Evolutionary conservation across 2,888 invertebrate genomes (phyloP), one percentile per base, ranked within the genome.

Genomic region (Drosophila paranaensis): DNA sequence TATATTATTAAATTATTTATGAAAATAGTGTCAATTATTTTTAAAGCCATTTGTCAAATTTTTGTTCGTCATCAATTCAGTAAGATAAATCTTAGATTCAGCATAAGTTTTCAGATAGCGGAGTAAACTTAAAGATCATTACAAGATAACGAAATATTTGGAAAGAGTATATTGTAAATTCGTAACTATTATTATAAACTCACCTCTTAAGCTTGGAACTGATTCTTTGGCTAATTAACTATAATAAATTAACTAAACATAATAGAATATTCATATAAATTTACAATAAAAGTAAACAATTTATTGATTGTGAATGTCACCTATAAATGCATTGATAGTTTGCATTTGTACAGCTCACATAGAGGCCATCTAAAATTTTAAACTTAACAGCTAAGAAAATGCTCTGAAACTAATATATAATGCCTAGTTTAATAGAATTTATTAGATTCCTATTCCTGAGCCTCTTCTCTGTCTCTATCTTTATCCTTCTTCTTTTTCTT

Each of bases 401-500:
- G 60, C 62, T 62, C 70, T 68, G 67, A 72, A 76, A 85, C 39
- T 64, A 46, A 50, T 67, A 48, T 70, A 71, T 85, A 85, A 54
- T 30, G 45, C 62, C 79, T 88, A 71, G 77, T 53, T 48, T 57
- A 51, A 53, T 30, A 58, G 46, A 64, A 76, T 64, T 61, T 65
- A 63, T 43, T 27, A 55, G 86, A 85, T 82, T 91, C 90, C 55
- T 87, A 85, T 81, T 91, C 90, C 73, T 91, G 81, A 61, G 93
- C 94, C 46, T 93, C 94, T 66, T 93, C 94, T 60, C 78, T 70
- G 33, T 94, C 95, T 82, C 94, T 94, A 69, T 95, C 94, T 92
- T 95, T 95, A 89, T 95, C 95, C 74, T 90, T 96, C 93, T 96
- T 96, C 93, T 95, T 95, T 93, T 96, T 96, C 92, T 96, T 96